Conservation (phyloP, 2,888 invertebrate species). For the Malacosoma neustria region DNA sequence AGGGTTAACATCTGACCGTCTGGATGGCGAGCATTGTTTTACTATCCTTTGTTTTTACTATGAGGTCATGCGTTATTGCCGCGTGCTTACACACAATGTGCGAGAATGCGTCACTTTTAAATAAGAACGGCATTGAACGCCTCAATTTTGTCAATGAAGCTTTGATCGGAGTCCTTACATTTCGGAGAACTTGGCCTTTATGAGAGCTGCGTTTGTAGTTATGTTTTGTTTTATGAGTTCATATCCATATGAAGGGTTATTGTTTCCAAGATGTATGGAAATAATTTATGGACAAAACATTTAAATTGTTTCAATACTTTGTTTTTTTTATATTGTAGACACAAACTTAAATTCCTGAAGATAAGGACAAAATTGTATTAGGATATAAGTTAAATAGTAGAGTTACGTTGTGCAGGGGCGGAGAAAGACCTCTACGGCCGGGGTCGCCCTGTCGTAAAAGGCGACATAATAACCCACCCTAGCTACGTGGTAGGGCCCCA, state of each 20-base stretch:
- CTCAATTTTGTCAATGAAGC: neutral
- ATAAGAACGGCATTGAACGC: neutral
- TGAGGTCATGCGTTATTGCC: conserved; percentile 18
- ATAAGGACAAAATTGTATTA: too few species aligned
- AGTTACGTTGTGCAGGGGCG: too few species aligned
- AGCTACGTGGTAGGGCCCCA: too few species aligned
- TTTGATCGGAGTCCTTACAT: neutral
- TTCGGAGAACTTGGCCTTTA: neutral
- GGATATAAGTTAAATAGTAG: too few species aligned
- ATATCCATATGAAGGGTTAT: neutral
- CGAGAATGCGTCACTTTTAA: neutral
- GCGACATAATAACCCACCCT: too few species aligned
- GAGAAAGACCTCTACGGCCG: too few species aligned
- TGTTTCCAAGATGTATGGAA: too few species aligned
- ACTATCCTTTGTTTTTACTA: conserved; percentile 20
- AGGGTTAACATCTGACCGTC: conserved; percentile 50
- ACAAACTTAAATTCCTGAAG: too few species aligned
- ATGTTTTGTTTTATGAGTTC: neutral
- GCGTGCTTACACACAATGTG: conserved; percentile 7
- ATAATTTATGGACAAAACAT: too few species aligned
- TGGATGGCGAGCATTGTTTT: conserved; percentile 19
- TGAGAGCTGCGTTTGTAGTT: neutral
- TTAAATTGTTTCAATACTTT: too few species aligned
- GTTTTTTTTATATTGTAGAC: too few species aligned
- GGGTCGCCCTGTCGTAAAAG: too few species aligned